Evolutionary conservation across 2,797 vertebrate species (phyloP).

Genomic region (Neosilurus hyrtlii): DNA sequence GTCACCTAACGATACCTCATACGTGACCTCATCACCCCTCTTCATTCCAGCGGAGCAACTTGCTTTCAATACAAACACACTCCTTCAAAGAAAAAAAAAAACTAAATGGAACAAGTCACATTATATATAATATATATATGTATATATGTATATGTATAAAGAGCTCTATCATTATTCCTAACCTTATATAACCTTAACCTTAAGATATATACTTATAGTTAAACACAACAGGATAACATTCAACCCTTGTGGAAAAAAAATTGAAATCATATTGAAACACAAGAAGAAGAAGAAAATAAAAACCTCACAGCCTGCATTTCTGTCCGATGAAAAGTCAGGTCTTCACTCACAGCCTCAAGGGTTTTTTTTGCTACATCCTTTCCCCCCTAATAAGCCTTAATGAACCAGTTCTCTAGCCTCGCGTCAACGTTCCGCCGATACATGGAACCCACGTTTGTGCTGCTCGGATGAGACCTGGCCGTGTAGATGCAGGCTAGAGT

Average conservation of each 20-base stretch:
- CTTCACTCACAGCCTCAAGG: slow-evolving; percentile 2
- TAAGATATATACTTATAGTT: slow-evolving; percentile 35
- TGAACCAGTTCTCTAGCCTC: background rate
- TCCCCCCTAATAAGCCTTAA: background rate
- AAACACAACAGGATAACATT: background rate
- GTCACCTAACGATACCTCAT: slow-evolving; percentile 25
- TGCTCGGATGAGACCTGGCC: background rate
- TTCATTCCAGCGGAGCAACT: slow-evolving; percentile 17
- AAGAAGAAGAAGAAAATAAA: background rate
- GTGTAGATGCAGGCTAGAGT: slow-evolving; percentile 11
- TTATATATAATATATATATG: background rate
- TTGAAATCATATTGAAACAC: slow-evolving; percentile 20
- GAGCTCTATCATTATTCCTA: background rate
- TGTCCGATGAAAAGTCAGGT: slow-evolving; percentile 12
- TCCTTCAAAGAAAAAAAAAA: slow-evolving; percentile 22
- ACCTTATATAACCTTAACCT: slow-evolving; percentile 12
- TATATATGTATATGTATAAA: background rate
- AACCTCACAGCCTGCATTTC: background rate
- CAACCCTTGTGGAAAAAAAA: slow-evolving; percentile 24
- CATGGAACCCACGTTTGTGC: background rate
- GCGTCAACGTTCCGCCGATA: background rate
- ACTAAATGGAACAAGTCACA: background rate
- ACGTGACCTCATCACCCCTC: slow-evolving; percentile 19
- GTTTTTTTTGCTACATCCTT: slow-evolving; percentile 32
- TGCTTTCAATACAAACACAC: slow-evolving; percentile 35